Conservation (phyloP, 1,140 invertebrate genomes). For the Babylonia areolata region DNA sequence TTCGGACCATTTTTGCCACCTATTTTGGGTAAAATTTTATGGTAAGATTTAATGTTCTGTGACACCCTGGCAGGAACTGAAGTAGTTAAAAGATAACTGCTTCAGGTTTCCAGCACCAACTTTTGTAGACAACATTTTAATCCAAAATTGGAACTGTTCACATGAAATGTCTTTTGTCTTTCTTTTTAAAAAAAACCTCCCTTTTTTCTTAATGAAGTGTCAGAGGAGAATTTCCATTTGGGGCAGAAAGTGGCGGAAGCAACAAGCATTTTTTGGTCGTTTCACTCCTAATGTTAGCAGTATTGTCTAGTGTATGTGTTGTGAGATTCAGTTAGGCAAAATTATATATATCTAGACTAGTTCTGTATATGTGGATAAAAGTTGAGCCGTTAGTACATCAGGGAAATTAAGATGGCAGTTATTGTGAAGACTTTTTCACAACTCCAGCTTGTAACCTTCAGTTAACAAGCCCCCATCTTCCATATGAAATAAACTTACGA, state of each 20-base stretch:
- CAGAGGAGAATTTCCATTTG: background rate
- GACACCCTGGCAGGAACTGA: too few relatives aligned
- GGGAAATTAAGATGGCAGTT: slow-evolving; percentile 36
- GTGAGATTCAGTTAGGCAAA: background rate
- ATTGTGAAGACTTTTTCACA: background rate
- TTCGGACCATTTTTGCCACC: too few relatives aligned
- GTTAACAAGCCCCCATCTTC: background rate
- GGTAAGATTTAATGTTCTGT: too few relatives aligned
- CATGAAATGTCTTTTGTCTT: too few relatives aligned
- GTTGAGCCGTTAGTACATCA: slow-evolving; percentile 34
- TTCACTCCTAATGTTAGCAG: slow-evolving; percentile 11
- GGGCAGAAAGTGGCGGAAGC: background rate
- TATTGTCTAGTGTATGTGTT: slow-evolving; percentile 26
- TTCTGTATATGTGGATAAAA: background rate
- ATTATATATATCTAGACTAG: slow-evolving; percentile 12
- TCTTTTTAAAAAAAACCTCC: too few relatives aligned
- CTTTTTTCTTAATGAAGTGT: too few relatives aligned
- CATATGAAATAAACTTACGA: background rate
- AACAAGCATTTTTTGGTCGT: background rate
- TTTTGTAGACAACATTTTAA: too few relatives aligned
- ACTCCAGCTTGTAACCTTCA: background rate
- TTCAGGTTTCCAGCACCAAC: too few relatives aligned
- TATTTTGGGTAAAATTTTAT: too few relatives aligned
- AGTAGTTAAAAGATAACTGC: too few relatives aligned
- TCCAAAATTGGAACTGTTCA: too few relatives aligned